Percentiles rank a stretch among this genome's conserved stretches.
These are phyloP conservation scores for Pontoporia blainvillei DNA, from an alignment of 2,113 vertebrate genomes.

Conservation along the genomic window DNA sequence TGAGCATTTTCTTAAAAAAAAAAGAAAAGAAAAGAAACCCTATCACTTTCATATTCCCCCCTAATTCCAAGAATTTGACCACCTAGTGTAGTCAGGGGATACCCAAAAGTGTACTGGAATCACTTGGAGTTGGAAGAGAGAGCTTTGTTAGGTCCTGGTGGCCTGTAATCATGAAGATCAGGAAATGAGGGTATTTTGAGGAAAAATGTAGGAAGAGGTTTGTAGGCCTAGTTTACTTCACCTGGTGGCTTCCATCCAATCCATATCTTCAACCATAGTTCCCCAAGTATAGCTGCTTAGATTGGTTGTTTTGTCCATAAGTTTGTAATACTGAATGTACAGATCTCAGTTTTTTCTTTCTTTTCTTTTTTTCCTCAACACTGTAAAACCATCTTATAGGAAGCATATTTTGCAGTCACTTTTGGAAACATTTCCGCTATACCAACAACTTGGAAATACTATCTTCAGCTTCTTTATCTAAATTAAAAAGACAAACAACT, in stretches of 20 bases:
- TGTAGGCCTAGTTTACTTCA: not conserved
- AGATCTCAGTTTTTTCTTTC: not conserved
- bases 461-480: not conserved
- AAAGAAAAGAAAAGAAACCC: not conserved
- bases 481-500: not conserved
- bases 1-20: not conserved
- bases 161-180: not conserved
- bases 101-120: not conserved
- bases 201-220: not conserved
- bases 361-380: not conserved
- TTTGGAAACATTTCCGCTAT: not conserved
- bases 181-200: not conserved
- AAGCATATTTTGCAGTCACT: not conserved
- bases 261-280: not conserved
- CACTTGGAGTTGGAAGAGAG: not conserved
- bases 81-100: not conserved
- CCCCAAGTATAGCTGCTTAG: not conserved
- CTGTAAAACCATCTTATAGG: not conserved
- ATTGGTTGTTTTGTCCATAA: not conserved
- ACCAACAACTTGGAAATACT: not conserved
- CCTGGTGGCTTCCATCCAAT: not conserved
- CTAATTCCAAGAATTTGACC: not conserved
- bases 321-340: not conserved
- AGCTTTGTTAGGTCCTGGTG: not conserved
- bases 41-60: not conserved